Base-by-base conservation (phyloP, 1,140 invertebrate species). In the Catajapyx aquilonaris region DNA sequence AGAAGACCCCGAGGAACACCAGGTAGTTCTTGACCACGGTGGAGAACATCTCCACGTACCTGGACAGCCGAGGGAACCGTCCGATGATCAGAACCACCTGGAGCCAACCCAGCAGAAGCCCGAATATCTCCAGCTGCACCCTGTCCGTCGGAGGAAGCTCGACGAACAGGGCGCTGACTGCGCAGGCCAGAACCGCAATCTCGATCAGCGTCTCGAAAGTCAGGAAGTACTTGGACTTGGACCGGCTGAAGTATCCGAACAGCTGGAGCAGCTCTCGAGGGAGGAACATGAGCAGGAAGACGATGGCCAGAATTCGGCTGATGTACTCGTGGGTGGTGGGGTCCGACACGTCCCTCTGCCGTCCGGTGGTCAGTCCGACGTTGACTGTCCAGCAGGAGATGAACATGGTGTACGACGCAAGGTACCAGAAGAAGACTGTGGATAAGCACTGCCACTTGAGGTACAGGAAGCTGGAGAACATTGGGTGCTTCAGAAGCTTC, bases 21-120 rank as follows among this genome's bases (percentile, higher is more conserved):
- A 77, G 63, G 46, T 84, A 84, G 42, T 76, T 83, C 47, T 65
- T 65, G 0, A 74, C 75, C 0, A 83, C 78, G 0, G 70, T 77
- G 44, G 68, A 69, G 28, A 83, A 59, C 69, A 81, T 81, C 17
- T 79, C 71, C 40, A 83, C 74, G 43, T 77, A 68, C 3, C 73
- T 81, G 2, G 78, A 80, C 15, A 75, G 55, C 34, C 64, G 52
- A 4, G 68, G 68, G 1, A 79, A 77, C 41, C 78, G 72, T 3
- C 79, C 78, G 22, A 84, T 69, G 1, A 83, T 52, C 3, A 83
- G 54, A 2, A 83, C 68, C 11, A 84, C 51, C 50, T 81, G 75
- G 41, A 72, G 62, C 22, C 78, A 74, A 1, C 76, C 75, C 16
- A 83, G 48, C 7, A 86, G 52, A 41, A 81, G 75, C 0, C 68